Base-by-base conservation (phyloP, 1,140 invertebrate species). In the Helicoverpa armigera region DNA sequence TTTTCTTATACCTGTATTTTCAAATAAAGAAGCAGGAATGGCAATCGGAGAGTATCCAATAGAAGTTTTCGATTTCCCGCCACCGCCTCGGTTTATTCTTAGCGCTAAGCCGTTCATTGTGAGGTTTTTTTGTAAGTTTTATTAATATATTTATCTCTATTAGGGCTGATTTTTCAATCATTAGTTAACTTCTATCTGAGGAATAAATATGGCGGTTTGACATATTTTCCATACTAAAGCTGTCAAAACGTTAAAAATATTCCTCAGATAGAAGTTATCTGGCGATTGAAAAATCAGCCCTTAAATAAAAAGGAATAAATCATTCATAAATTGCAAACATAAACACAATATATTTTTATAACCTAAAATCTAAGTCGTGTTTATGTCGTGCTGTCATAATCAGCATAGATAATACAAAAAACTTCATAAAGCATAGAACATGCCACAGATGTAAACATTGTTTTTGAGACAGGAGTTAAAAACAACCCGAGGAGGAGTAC, bases 91-190 rank as follows among this genome's bases (percentile, higher is more conserved):
- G 67, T 79, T 89, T 54, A 92, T 89, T 82, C 91, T 90, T 56
- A 94, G 80, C 1, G 87, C 81, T 82, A 90, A 83, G 10, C 87
- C 85, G 82, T 90, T 91, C 90, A 91, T 91, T 9, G 12, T 67
- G 31, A 18, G 3, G 43, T 13, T 54, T 18, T n/a, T 5, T 14
- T 48, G 13, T 31, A 5, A 54, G 31, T n/a, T 35, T 35, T 18
- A 73, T 70, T 9, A 23, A 35, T 16, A 10, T 43, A 18, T 18
- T 43, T 29, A 2, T 16, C 0, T 43, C 35, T 43, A 43, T 43
- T 43, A n/a, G n/a, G n/a, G n/a, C n/a, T n/a, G n/a, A n/a, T n/a
- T n/a, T n/a, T n/a, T n/a, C n/a, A n/a, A n/a, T n/a, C n/a, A n/a
- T n/a, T n/a, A n/a, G n/a, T n/a, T n/a, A n/a, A n/a, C n/a, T n/a